These are phyloP conservation scores for Shinisaurus crocodilurus DNA, from an alignment of 2,113 vertebrate genomes.

Conservation along the genomic window DNA sequence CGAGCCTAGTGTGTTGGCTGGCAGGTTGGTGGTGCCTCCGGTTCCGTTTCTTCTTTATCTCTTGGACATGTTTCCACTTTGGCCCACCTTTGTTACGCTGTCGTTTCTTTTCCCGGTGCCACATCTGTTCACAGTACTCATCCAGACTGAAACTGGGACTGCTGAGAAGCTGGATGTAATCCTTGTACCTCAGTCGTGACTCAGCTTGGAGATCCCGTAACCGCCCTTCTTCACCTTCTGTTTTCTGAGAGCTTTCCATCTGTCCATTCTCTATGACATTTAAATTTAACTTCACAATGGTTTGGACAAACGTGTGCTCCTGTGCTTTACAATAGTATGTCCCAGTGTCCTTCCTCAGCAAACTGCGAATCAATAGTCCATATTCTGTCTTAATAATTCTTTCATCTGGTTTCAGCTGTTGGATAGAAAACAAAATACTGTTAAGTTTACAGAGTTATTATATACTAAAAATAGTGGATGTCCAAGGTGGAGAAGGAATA, in stretches of 20 bases:
- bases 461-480: fast-evolving
- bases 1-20: conserved; percentile 35
- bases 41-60: conserved; percentile 94
- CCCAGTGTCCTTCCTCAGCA: conserved; percentile 86
- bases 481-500: not conserved
- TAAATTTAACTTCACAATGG: conserved; percentile 85
- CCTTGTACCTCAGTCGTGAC: conserved; percentile 90
- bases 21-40: conserved; percentile 85
- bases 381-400: conserved; percentile 89
- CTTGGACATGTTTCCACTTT: conserved; percentile 98
- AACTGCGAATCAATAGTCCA: conserved; percentile 91
- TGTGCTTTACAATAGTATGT: conserved; percentile 91
- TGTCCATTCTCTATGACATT: conserved; percentile 88
- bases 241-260: conserved; percentile 83
- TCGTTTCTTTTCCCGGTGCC: conserved; percentile 88
- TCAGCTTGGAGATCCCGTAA: conserved; percentile 81
- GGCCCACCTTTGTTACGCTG: conserved; percentile 80
- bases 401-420: conserved; percentile 89
- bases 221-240: conserved; percentile 76
- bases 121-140: conserved; percentile 96
- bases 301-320: conserved; percentile 91
- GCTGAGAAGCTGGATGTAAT: conserved; percentile 91
- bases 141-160: conserved; percentile 88
- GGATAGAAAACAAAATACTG: conserved; percentile 49
- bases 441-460: conserved; percentile 24